Conservation (phyloP, 2,888 invertebrate species). For the Agrochola circellaris region DNA sequence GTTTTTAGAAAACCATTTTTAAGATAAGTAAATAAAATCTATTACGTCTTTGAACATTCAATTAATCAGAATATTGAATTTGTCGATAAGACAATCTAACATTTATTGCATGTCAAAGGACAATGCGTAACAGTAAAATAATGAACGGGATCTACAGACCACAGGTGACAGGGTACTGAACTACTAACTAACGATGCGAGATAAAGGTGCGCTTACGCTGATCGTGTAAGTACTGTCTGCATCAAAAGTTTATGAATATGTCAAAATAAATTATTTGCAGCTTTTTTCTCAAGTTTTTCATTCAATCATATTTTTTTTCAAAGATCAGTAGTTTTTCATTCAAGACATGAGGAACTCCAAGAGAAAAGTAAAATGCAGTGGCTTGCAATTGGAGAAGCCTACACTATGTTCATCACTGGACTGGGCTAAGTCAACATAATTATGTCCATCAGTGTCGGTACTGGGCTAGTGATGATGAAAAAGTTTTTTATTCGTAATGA, state of each 20-base stretch:
- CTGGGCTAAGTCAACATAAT: neutral
- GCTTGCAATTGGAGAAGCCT: neutral
- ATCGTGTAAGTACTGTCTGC: conserved; percentile 23
- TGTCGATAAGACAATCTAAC: conserved; percentile 13
- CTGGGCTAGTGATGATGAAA: neutral
- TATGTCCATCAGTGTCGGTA: too few species aligned
- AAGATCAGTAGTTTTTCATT: neutral
- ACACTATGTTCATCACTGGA: neutral
- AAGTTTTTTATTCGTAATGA: neutral
- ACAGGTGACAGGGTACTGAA: conserved; percentile 50
- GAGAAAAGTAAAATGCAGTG: neutral
- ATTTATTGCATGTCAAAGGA: conserved; percentile 46
- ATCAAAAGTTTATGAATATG: neutral
- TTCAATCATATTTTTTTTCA: neutral
- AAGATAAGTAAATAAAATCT: neutral
- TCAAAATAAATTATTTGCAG: neutral
- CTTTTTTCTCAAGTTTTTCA: neutral
- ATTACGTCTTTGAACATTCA: neutral
- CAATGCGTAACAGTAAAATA: conserved; percentile 47
- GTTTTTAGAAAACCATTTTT: too few species aligned
- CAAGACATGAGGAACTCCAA: neutral
- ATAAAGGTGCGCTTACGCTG: conserved; percentile 53
- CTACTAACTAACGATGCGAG: conserved; percentile 32
- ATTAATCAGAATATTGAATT: conserved; percentile 20
- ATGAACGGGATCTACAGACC: conserved; percentile 44